Evolutionary conservation across 2,113 vertebrate genomes (phyloP), one percentile per base, ranked within the genome.

Genomic region (Sebastes fasciatus): DNA sequence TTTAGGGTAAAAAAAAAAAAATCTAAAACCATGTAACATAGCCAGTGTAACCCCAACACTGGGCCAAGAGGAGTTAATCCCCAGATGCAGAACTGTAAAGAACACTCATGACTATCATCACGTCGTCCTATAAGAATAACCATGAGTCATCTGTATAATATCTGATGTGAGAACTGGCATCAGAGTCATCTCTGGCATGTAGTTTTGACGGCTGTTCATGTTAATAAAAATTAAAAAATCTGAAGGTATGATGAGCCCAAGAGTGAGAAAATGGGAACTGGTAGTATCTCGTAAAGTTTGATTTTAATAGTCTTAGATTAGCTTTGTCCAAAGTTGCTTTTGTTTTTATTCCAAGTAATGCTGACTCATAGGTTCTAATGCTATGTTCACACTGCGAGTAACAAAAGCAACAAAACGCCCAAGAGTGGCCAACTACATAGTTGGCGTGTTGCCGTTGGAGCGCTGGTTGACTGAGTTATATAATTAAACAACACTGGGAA

Each of bases 51-150:
- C 83, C 74, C 16, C 65, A 46, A 13, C 72, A 8, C n/a, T 10
- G 61, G 84, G 79, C 74, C 73, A 55, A 82, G 74, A 79, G 21
- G 63, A 80, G 81, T 66, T 85, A 79, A 91, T 88, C 73, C 77
- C 49, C 62, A 82, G 63, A 80, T 61, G 77, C 61, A 60, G 60
- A 68, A 78, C 58, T 67, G 51, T 34, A 76, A 71, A 74, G 54
- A 75, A 57, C 62, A 60, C 63, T 46, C 40, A 1, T n/a, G 68
- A 64, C 64, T 16, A 23, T 71, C 72, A 16, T 34, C 40, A 10
- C 21, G 8, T 13, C 4, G 4, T 67, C 64, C n/a, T 86, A 6
- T 70, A 68, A 58, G 54, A 82, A 82, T 54, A 65, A 42, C 84
- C 74, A 77, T 58, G 21, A 54, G 65, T 77, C 80, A 80, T 66